These are phyloP conservation scores for Thysanoteuthis rhombus DNA, from an alignment of 2,888 invertebrate species.

Conservation along the genomic window DNA sequence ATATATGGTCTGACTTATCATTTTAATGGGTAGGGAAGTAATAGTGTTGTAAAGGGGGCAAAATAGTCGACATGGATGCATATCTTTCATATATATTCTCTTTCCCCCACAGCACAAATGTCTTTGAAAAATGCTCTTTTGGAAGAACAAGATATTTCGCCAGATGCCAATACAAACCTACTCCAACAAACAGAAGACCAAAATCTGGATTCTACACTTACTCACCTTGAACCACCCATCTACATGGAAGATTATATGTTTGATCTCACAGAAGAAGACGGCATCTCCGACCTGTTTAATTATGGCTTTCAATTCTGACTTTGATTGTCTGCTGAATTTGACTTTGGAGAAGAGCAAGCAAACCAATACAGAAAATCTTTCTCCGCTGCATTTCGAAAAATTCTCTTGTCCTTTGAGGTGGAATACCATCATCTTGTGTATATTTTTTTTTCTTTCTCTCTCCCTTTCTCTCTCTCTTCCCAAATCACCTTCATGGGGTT, in stretches of 20 bases:
- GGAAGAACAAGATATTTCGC: slow-evolving; percentile 82
- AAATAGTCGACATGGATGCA: too few species aligned
- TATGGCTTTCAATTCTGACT: neutral
- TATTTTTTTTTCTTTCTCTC: too few species aligned
- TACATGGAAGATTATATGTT: slow-evolving; percentile 67
- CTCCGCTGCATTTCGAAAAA: neutral
- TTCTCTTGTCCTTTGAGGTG: too few species aligned
- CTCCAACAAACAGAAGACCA: slow-evolving; percentile 82
- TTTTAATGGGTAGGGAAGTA: too few species aligned
- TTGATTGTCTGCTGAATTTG: neutral
- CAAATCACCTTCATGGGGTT: too few species aligned
- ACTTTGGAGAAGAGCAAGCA: neutral
- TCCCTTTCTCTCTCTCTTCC: too few species aligned
- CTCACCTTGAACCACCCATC: slow-evolving; percentile 78
- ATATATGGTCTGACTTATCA: too few species aligned
- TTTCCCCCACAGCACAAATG: slow-evolving; percentile 44
- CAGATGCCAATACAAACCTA: slow-evolving; percentile 75
- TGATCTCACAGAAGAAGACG: slow-evolving; percentile 63
- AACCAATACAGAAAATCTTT: neutral
- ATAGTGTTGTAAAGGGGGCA: too few species aligned
- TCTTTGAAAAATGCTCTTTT: slow-evolving; percentile 74
- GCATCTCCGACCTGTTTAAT: slow-evolving; percentile 67
- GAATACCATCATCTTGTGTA: neutral
- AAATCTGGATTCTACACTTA: slow-evolving; percentile 74
- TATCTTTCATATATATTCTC: neutral